These are phyloP conservation scores for Anhinga rufa DNA, from an alignment of 2,113 vertebrate genomes.

Conservation along the genomic window DNA sequence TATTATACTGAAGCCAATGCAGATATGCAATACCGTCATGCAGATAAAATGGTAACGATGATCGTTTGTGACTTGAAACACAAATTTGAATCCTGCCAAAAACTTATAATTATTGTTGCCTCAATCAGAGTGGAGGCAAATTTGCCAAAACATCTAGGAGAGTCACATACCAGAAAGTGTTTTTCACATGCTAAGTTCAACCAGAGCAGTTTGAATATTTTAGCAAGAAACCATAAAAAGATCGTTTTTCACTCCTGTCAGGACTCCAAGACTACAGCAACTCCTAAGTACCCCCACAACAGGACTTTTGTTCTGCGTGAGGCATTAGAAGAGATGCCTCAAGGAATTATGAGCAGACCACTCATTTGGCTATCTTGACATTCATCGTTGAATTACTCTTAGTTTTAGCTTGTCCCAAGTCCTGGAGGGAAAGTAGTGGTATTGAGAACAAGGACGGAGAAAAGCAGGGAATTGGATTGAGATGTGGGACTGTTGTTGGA, in stretches of 20 bases:
- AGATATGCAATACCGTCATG: neutral
- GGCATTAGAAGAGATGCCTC: constrained; percentile 19
- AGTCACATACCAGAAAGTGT: neutral
- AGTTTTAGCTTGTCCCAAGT: neutral
- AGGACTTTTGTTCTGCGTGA: neutral
- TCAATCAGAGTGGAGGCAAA: neutral
- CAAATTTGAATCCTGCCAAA: neutral
- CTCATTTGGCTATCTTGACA: constrained; percentile 28
- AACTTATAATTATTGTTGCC: neutral
- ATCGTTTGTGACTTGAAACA: neutral
- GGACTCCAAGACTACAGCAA: constrained; percentile 17
- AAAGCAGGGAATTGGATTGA: neutral
- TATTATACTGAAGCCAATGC: neutral
- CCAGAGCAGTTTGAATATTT: neutral
- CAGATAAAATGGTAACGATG: neutral
- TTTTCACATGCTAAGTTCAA: neutral
- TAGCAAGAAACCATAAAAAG: constrained; percentile 34
- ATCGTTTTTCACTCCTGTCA: constrained; percentile 29
- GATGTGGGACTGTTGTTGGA: neutral
- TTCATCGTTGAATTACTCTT: constrained; percentile 7
- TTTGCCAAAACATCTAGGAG: neutral
- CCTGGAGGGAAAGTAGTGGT: neutral
- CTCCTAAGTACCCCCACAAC: constrained; percentile 26
- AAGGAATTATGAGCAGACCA: constrained; percentile 18
- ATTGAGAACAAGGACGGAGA: neutral